Evolutionary conservation across 2,888 invertebrate genomes (phyloP).

Genomic region (Zygogramma bicolorata): DNA sequence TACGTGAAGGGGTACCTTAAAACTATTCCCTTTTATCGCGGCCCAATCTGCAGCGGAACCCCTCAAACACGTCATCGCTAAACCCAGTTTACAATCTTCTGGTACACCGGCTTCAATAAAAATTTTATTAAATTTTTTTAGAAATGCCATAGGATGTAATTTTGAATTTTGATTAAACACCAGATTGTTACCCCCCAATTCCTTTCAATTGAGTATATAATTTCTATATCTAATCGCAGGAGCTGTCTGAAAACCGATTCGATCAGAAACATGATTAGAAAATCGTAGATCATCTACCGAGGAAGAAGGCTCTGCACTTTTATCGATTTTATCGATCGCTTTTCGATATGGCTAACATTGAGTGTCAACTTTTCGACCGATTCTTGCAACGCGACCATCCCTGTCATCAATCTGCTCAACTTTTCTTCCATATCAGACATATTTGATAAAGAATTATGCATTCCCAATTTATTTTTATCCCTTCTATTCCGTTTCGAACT

Average conservation of each 20-base stretch:
- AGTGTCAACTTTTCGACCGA: not conserved
- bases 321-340: not conserved
- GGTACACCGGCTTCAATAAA: conserved; percentile 28
- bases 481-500: not conserved
- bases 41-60: conserved; percentile 27
- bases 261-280: not conserved
- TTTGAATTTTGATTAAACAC: conserved; percentile 19
- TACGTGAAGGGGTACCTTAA: too few relatives aligned
- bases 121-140: conserved; percentile 26
- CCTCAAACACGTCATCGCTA: conserved; percentile 21
- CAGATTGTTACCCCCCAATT: conserved; percentile 19
- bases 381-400: not conserved
- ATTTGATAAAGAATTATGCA: not conserved
- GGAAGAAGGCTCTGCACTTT: not conserved
- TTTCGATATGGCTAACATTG: too few relatives aligned
- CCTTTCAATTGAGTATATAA: conserved; percentile 21
- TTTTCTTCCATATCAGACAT: not conserved
- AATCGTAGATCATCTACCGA: not conserved
- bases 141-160: conserved; percentile 19
- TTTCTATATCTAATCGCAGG: not conserved
- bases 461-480: not conserved
- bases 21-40: conserved; percentile 14
- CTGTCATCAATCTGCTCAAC: not conserved
- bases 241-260: not conserved
- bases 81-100: conserved; percentile 15